Percentiles rank a stretch among this genome's conserved stretches.
Conservation (phyloP, 2,888 invertebrate genomes). For the Drosophila sordidula region DNA sequence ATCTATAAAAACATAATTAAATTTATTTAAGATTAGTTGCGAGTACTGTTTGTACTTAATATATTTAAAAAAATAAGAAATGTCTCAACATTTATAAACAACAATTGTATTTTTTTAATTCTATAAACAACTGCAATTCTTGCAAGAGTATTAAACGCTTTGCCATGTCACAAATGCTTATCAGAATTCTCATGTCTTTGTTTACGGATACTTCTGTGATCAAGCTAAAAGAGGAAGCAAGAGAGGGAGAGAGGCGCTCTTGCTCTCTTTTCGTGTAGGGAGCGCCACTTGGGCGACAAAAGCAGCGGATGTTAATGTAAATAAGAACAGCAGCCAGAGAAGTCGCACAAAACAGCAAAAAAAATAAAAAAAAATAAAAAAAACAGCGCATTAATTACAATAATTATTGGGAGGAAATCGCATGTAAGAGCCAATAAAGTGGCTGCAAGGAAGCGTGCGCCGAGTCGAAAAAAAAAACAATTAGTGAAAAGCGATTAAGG, state of each 20-base stretch:
- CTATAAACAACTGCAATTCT: neutral
- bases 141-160: conserved; percentile 16
- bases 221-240: neutral
- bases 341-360: neutral
- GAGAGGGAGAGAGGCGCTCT: neutral
- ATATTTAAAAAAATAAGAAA: too few species aligned
- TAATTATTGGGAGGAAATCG: conserved; percentile 12
- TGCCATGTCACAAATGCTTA: neutral
- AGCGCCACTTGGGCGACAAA: neutral
- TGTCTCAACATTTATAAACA: too few species aligned
- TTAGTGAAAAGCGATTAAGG: conserved; percentile 33
- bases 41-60: too few species aligned
- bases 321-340: conserved; percentile 3
- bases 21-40: too few species aligned
- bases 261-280: conserved; percentile 3
- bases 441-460: conserved; percentile 31
- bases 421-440: conserved; percentile 13
- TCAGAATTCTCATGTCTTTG: conserved; percentile 8
- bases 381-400: conserved; percentile 27
- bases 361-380: conserved; percentile 15
- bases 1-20: too few species aligned
- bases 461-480: conserved; percentile 9
- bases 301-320: conserved; percentile 6
- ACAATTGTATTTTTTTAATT: too few species aligned
- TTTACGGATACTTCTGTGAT: conserved; percentile 4